These are phyloP conservation scores for Panurus biarmicus DNA, from an alignment of 2,113 vertebrate species.

Conservation along the genomic window DNA sequence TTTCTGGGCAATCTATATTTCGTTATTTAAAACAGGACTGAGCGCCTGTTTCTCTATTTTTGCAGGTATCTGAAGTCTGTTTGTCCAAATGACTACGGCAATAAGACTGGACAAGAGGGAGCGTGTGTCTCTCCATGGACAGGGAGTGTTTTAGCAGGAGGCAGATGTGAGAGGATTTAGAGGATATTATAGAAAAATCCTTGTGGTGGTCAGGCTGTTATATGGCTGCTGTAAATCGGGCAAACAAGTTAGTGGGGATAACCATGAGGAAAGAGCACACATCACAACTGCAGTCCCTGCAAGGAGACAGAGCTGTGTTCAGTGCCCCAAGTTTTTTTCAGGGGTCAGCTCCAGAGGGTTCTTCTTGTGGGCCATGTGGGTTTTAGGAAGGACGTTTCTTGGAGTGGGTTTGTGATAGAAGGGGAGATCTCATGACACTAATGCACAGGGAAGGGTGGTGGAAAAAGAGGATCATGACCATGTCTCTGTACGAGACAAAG, in stretches of 20 bases:
- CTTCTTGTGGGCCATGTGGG: fast-evolving
- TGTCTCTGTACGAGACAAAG: neutral
- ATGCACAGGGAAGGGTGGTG: neutral
- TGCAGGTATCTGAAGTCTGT: neutral
- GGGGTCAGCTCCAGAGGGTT: neutral
- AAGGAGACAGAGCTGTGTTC: neutral
- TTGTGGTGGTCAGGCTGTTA: neutral
- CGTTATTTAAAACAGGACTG: neutral
- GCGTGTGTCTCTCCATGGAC: neutral
- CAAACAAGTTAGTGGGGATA: constrained; percentile 47
- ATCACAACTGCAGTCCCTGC: neutral
- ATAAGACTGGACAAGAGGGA: neutral
- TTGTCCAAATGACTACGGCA: neutral
- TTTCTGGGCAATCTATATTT: neutral
- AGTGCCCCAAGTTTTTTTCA: neutral
- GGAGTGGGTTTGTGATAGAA: fast-evolving
- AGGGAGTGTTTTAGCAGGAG: constrained; percentile 31
- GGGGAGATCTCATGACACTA: neutral
- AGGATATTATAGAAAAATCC: constrained; percentile 50
- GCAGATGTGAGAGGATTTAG: constrained; percentile 62
- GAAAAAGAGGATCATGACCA: neutral
- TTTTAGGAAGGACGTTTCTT: neutral
- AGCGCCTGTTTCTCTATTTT: neutral
- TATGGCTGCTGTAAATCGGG: constrained; percentile 36
- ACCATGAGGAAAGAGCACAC: neutral